These are phyloP conservation scores for Cylloceria caligata DNA, from an alignment of 2,888 invertebrate species.

Conservation along the genomic window DNA sequence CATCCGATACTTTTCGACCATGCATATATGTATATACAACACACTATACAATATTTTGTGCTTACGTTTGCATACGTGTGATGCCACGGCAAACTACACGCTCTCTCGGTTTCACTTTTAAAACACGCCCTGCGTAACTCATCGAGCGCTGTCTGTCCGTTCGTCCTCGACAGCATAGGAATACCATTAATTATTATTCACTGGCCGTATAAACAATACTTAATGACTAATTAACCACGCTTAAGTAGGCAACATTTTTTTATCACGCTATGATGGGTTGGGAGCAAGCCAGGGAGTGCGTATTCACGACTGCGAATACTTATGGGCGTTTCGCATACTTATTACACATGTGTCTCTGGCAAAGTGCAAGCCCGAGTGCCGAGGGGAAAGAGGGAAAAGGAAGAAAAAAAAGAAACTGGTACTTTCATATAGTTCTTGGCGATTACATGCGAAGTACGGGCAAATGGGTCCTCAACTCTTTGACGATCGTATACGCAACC, in stretches of 20 bases:
- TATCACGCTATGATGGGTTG: constrained; percentile 42
- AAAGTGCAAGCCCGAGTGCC: constrained; percentile 41
- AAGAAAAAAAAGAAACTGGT: constrained; percentile 56
- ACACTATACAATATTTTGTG: background rate
- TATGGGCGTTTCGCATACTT: constrained; percentile 60
- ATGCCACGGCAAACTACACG: constrained; percentile 20
- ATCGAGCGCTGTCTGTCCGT: background rate
- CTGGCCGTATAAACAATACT: constrained; percentile 59
- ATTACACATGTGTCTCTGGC: constrained; percentile 49
- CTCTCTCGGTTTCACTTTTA: constrained; percentile 6
- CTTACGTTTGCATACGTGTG: background rate
- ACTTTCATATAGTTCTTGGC: constrained; percentile 71
- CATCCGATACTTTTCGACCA: constrained; percentile 28
- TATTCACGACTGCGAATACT: constrained; percentile 28
- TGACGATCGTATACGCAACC: constrained; percentile 68
- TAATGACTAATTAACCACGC: constrained; percentile 65
- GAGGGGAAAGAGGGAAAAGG: constrained; percentile 50
- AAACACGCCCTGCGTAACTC: constrained; percentile 30
- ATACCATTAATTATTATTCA: constrained; percentile 54
- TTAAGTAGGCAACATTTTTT: constrained; percentile 56
- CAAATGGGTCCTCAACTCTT: constrained; percentile 69
- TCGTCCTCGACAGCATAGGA: constrained; percentile 23
- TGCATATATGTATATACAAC: background rate
- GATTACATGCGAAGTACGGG: constrained; percentile 68
- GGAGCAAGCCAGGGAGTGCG: background rate